Evolutionary conservation across 2,888 invertebrate species (phyloP).

Genomic region (Ennomos erosarius): DNA sequence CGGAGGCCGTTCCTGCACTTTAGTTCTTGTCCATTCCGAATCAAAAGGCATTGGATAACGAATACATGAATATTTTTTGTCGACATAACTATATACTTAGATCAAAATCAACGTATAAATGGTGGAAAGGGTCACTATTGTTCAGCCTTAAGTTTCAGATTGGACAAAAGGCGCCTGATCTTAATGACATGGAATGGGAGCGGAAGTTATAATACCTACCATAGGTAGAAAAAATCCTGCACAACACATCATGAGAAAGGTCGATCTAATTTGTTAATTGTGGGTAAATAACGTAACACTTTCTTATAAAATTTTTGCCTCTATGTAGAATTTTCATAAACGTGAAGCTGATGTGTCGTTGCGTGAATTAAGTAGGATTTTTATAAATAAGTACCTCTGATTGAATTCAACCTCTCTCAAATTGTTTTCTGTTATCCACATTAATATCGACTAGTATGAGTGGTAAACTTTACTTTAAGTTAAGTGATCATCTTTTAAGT

Average conservation of each 20-base stretch:
- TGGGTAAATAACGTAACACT: too few species aligned
- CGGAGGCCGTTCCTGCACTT: slow-evolving; percentile 66
- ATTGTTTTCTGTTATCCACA: slow-evolving; percentile 31
- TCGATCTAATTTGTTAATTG: slow-evolving; percentile 9
- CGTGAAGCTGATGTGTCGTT: too few species aligned
- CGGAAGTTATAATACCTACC: slow-evolving; percentile 42
- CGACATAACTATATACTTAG: too few species aligned
- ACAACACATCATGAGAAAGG: slow-evolving; percentile 42
- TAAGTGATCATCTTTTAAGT: slow-evolving; percentile 57
- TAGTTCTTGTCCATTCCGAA: slow-evolving; percentile 45
- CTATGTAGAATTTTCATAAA: background rate
- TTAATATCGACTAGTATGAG: slow-evolving; percentile 33
- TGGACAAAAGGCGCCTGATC: slow-evolving; percentile 47
- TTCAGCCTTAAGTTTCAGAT: slow-evolving; percentile 40
- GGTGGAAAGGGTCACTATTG: background rate
- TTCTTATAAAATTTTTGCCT: background rate
- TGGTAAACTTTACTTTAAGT: slow-evolving; percentile 37
- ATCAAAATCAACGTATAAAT: too few species aligned
- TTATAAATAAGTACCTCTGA: too few species aligned
- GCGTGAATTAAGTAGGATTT: too few species aligned
- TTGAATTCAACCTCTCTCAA: slow-evolving; percentile 36
- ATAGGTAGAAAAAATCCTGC: slow-evolving; percentile 33
- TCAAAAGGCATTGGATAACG: slow-evolving; percentile 15
- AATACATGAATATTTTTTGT: too few species aligned
- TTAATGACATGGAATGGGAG: slow-evolving; percentile 49